Evolutionary conservation across 1,140 invertebrate genomes (phyloP).

Genomic region (Atopsyche davidsoni): DNA sequence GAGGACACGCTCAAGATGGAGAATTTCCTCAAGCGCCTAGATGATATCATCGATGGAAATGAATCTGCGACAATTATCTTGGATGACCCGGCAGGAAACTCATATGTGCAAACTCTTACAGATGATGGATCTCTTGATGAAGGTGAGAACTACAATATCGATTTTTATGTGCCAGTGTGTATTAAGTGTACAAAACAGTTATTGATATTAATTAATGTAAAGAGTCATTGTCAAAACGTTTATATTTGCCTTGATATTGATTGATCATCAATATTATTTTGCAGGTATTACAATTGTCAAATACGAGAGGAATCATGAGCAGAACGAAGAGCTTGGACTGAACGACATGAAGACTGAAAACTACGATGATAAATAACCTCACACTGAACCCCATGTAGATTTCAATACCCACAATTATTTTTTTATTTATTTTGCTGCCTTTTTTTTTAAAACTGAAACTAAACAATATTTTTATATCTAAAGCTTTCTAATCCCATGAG

Average conservation of each 20-base stretch:
- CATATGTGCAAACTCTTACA: conserved; percentile 84
- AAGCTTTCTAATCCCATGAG: no score
- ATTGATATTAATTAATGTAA: conserved; percentile 4
- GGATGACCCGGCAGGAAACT: conserved; percentile 96
- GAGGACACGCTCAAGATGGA: conserved; percentile 49
- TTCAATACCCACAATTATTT: no score
- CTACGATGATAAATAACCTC: no score
- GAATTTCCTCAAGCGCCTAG: conserved; percentile 63
- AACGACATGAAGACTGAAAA: conserved; percentile 96
- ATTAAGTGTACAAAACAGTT: no score
- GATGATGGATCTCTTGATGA: conserved; percentile 64
- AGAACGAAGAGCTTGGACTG: conserved; percentile 93
- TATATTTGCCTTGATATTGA: background rate
- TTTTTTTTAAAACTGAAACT: no score
- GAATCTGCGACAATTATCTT: conserved; percentile 70
- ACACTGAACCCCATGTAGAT: no score
- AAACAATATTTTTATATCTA: no score
- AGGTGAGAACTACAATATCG: conserved; percentile 34
- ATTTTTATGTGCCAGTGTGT: conserved; percentile 3
- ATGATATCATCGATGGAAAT: conserved; percentile 62
- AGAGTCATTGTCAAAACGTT: background rate
- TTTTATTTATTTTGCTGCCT: no score
- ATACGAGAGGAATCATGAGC: conserved; percentile 82
- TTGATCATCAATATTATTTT: conserved; percentile 7
- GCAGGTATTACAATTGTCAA: conserved; percentile 65